A percentile compares a stretch with the other conserved stretches of the same genome.
Evolutionary conservation across 2,888 invertebrate species (phyloP).

Genomic region (Anthoptus insignis): DNA sequence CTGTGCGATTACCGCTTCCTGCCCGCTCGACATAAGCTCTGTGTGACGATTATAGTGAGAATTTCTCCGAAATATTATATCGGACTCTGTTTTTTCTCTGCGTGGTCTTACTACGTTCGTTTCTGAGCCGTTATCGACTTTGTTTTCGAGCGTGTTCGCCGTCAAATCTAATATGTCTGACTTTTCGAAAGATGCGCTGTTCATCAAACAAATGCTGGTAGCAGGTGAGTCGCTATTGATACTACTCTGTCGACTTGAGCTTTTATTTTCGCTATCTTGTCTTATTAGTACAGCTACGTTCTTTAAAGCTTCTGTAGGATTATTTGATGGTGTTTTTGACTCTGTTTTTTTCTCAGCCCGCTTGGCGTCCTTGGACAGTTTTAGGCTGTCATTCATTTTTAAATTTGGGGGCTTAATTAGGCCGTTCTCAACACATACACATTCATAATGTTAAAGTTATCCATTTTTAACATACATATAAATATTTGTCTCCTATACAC

Average conservation of each 20-base stretch:
- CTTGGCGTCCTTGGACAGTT: slow-evolving; percentile 77
- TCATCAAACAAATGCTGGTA: slow-evolving; percentile 73
- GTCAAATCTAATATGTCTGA: slow-evolving; percentile 75
- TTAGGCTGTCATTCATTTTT: slow-evolving; percentile 84
- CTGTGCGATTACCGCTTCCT: slow-evolving; percentile 86
- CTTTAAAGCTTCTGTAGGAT: slow-evolving; percentile 79
- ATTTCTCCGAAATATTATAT: slow-evolving; percentile 91
- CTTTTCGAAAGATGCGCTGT: slow-evolving; percentile 70
- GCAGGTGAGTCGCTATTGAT: slow-evolving; percentile 78
- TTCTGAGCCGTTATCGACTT: slow-evolving; percentile 61
- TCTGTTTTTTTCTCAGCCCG: slow-evolving; percentile 67
- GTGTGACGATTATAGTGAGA: slow-evolving; percentile 79
- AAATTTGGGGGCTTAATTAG: too few relatives aligned
- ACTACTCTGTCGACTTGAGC: slow-evolving; percentile 76
- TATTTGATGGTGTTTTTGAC: slow-evolving; percentile 63
- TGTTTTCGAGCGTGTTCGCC: slow-evolving; percentile 68
- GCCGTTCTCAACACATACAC: too few relatives aligned
- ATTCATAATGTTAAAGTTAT: too few relatives aligned
- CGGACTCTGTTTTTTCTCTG: slow-evolving; percentile 96
- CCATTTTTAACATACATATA: too few relatives aligned
- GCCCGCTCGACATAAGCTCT: slow-evolving; percentile 78
- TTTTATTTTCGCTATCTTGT: slow-evolving; percentile 72
- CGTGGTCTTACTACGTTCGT: slow-evolving; percentile 88
- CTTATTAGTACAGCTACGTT: slow-evolving; percentile 76
- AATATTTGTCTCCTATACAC: too few relatives aligned